phyloP scores from a whole-genome alignment of 2,888 invertebrate species.

The Atethmia centrago region DNA sequence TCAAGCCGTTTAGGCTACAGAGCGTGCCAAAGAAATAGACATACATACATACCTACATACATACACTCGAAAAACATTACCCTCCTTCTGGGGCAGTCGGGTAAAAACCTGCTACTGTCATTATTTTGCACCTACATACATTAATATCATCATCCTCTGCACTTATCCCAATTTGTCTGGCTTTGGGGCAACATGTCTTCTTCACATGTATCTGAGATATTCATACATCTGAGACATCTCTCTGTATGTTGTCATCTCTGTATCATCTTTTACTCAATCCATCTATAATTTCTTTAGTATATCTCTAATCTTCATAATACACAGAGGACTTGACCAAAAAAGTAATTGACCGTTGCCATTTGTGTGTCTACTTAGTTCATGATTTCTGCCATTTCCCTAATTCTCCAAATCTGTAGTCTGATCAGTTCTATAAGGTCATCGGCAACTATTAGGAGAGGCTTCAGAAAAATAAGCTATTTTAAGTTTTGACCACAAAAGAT shows the following conservation, averaged over 20 bases:
- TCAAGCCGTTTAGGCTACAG: no score
- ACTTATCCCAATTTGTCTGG: neutral
- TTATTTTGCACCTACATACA: neutral
- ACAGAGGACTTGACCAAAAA: neutral
- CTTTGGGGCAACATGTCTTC: neutral
- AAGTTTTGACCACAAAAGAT: slow-evolving; percentile 4
- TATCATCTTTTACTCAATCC: neutral
- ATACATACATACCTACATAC: no score
- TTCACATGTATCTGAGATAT: neutral
- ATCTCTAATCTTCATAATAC: neutral
- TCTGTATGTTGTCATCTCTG: neutral
- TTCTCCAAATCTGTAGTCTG: slow-evolving; percentile 24
- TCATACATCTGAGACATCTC: neutral
- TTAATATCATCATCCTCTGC: neutral
- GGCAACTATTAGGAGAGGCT: neutral
- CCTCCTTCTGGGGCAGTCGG: no score
- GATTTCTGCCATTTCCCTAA: slow-evolving; percentile 11
- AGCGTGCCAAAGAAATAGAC: no score
- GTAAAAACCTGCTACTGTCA: neutral
- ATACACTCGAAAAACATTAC: no score
- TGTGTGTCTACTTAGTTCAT: slow-evolving; percentile 15
- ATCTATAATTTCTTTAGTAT: neutral
- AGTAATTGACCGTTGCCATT: neutral
- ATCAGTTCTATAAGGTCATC: slow-evolving; percentile 44
- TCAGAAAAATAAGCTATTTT: slow-evolving; percentile 1